Evolutionary conservation across 2,113 vertebrate genomes (phyloP).

Genomic region (Rhea pennata): DNA sequence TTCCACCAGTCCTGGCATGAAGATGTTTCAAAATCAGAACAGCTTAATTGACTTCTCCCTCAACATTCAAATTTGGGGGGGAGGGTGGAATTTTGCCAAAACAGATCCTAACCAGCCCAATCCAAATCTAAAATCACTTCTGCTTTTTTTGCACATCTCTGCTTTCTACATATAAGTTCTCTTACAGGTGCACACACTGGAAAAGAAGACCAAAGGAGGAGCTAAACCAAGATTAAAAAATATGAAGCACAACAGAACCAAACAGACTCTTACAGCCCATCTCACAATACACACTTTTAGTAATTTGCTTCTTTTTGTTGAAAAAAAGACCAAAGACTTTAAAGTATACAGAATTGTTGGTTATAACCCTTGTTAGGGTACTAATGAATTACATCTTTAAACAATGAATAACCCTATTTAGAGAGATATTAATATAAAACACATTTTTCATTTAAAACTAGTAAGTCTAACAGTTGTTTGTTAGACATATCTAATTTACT

Average conservation of each 20-base stretch:
- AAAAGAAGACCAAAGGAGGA: conserved; percentile 25
- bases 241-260: background rate
- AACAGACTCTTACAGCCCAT: background rate
- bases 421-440: conserved; percentile 32
- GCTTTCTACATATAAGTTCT: background rate
- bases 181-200: background rate
- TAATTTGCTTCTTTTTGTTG: conserved; percentile 3
- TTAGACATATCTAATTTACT: too few relatives aligned
- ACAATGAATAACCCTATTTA: conserved; percentile 43
- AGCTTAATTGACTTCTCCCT: accelerated
- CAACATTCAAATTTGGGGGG: background rate
- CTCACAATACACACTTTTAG: background rate
- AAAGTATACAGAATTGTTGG: background rate
- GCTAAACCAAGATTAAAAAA: conserved; percentile 3
- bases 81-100: background rate
- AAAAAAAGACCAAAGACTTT: background rate
- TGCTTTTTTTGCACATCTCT: background rate
- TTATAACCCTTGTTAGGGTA: background rate
- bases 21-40: background rate
- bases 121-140: background rate
- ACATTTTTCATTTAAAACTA: conserved; percentile 42
- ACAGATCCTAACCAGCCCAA: background rate
- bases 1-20: background rate
- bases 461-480: background rate
- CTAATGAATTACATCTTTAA: conserved; percentile 44